Conservation (phyloP, 2,888 invertebrate genomes). For the Leptodirus hochenwartii region DNA sequence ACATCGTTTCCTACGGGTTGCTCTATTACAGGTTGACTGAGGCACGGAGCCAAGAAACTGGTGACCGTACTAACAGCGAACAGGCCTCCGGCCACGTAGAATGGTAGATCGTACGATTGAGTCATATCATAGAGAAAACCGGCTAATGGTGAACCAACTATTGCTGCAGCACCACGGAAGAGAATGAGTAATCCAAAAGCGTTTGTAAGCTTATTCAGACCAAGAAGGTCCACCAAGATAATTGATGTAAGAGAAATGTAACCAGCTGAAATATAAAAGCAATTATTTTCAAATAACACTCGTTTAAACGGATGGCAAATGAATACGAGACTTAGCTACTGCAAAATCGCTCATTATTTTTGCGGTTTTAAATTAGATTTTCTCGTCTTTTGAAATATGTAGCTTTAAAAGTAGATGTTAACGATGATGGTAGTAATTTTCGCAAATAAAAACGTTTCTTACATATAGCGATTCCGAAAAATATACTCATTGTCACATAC, state of each 20-base stretch:
- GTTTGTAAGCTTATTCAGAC: conserved; percentile 88
- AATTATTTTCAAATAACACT: too few species aligned
- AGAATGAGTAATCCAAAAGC: conserved; percentile 92
- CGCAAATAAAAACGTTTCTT: too few species aligned
- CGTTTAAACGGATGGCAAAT: not conserved
- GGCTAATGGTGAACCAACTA: conserved; percentile 66
- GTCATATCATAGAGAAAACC: conserved; percentile 86
- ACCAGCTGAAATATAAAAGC: conserved; percentile 49
- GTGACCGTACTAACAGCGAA: conserved; percentile 71
- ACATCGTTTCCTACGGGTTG: too few species aligned
- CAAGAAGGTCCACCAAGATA: conserved; percentile 88
- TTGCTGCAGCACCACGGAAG: conserved; percentile 87
- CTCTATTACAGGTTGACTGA: too few species aligned
- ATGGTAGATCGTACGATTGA: conserved; percentile 68
- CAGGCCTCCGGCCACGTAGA: conserved; percentile 81
- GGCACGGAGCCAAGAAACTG: conserved; percentile 64
- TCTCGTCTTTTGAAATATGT: too few species aligned
- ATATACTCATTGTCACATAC: conserved; percentile 64
- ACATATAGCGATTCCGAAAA: conserved; percentile 87
- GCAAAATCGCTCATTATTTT: too few species aligned
- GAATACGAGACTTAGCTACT: not conserved
- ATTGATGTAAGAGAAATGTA: conserved; percentile 97
- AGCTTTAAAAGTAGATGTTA: too few species aligned
- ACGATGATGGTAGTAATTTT: too few species aligned
- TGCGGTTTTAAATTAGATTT: too few species aligned